phyloP scores from a whole-genome alignment of 2,888 invertebrate species.

The Meloe dianella region DNA sequence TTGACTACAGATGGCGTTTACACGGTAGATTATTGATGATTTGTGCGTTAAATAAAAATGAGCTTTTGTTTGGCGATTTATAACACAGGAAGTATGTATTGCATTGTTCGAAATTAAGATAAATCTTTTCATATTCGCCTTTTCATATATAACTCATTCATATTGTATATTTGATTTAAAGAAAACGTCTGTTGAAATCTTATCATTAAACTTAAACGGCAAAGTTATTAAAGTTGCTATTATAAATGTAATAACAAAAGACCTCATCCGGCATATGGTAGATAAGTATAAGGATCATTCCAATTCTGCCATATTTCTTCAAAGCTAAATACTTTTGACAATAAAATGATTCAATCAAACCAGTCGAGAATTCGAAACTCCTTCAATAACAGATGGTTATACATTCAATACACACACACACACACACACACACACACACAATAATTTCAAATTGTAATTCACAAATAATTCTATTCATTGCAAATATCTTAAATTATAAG shows the following conservation, averaged over 20 bases:
- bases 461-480: neutral
- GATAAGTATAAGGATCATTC: conserved; percentile 27
- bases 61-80: conserved; percentile 14
- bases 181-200: conserved; percentile 28
- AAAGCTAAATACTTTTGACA: conserved; percentile 17
- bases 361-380: conserved; percentile 18
- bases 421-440: conserved; percentile 6
- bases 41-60: conserved; percentile 21
- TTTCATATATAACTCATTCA: conserved; percentile 10
- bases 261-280: conserved; percentile 29
- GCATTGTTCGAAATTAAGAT: conserved; percentile 24
- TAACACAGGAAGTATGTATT: conserved; percentile 1
- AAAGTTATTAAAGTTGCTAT: conserved; percentile 32
- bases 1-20: neutral
- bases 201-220: conserved; percentile 24
- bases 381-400: conserved; percentile 16
- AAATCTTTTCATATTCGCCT: conserved; percentile 27
- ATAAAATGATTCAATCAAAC: conserved; percentile 31
- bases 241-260: conserved; percentile 33
- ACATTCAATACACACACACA: neutral
- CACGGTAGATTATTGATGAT: conserved; percentile 1
- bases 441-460: conserved; percentile 9
- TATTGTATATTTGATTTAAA: conserved; percentile 22
- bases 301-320: conserved; percentile 26
- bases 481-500: neutral